Conservation (phyloP, 2,113 vertebrate genomes). For the Thunnus thynnus region DNA sequence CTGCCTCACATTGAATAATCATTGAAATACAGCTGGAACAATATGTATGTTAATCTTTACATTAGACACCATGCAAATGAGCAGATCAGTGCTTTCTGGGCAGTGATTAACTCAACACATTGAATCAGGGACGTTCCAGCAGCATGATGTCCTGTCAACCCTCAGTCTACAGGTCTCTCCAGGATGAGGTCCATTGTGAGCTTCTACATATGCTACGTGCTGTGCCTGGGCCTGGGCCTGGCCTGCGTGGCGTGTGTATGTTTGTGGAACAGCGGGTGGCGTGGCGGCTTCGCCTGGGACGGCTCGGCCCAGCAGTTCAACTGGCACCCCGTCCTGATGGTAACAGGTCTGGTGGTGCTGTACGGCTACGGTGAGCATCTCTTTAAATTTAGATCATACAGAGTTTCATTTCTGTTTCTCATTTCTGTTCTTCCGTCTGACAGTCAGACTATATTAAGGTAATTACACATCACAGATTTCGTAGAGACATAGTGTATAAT, state of each 20-base stretch:
- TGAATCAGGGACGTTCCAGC: background rate
- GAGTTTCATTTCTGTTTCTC: constrained; percentile 54
- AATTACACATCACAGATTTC: constrained; percentile 4
- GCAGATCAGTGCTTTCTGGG: background rate
- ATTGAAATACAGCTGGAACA: background rate
- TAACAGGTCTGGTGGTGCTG: constrained; percentile 89
- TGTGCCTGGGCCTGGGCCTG: constrained; percentile 84
- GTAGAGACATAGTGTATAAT: constrained; percentile 17
- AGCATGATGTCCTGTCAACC: background rate
- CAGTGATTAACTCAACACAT: background rate
- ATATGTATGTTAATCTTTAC: too few species aligned
- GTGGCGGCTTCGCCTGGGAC: constrained; percentile 89
- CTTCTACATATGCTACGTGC: constrained; percentile 83
- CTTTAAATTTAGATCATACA: background rate
- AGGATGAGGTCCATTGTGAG: constrained; percentile 78
- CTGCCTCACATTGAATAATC: background rate
- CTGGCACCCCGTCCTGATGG: constrained; percentile 96
- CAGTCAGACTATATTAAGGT: background rate
- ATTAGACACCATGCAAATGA: background rate
- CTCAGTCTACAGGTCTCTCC: constrained; percentile 31
- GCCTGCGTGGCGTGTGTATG: constrained; percentile 85
- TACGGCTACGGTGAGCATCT: constrained; percentile 90
- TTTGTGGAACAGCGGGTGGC: constrained; percentile 89
- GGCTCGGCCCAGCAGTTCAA: constrained; percentile 87
- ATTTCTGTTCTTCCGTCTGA: constrained; percentile 3